phyloP scores from a whole-genome alignment of 2,113 vertebrate species.

The Poeciliopsis turrubarensis region DNA sequence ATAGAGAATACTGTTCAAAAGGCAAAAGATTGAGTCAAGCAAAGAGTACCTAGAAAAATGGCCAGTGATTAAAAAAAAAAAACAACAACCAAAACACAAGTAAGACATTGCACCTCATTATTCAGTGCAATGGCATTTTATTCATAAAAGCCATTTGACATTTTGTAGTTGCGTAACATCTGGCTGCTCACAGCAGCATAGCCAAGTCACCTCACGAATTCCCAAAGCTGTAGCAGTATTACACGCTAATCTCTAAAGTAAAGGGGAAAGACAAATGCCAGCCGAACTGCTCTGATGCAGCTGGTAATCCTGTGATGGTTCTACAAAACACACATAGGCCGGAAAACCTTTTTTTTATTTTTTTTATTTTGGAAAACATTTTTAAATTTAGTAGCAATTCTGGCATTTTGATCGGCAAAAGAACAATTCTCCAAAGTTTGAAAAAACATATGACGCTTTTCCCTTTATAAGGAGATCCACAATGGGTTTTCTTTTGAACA shows the following conservation, averaged over 20 bases:
- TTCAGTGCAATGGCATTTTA: background rate
- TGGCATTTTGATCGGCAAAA: background rate
- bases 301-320: conserved; percentile 42
- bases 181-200: conserved; percentile 13
- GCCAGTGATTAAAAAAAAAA: no score
- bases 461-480: background rate
- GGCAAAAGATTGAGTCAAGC: no score
- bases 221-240: conserved; percentile 19
- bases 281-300: conserved; percentile 40
- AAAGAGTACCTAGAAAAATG: no score
- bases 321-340: conserved; percentile 26
- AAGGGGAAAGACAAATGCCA: conserved; percentile 38
- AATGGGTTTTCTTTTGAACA: background rate
- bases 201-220: conserved; percentile 30
- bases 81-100: no score
- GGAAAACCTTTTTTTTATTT: conserved; percentile 4
- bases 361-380: conserved; percentile 34
- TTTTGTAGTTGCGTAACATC: background rate
- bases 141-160: background rate
- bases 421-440: background rate
- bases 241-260: conserved; percentile 49
- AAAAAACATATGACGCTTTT: background rate
- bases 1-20: no score
- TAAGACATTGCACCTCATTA: no score
- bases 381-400: background rate